Evolutionary conservation across 2,888 invertebrate species (phyloP).

Genomic region (Pinctada fucata): DNA sequence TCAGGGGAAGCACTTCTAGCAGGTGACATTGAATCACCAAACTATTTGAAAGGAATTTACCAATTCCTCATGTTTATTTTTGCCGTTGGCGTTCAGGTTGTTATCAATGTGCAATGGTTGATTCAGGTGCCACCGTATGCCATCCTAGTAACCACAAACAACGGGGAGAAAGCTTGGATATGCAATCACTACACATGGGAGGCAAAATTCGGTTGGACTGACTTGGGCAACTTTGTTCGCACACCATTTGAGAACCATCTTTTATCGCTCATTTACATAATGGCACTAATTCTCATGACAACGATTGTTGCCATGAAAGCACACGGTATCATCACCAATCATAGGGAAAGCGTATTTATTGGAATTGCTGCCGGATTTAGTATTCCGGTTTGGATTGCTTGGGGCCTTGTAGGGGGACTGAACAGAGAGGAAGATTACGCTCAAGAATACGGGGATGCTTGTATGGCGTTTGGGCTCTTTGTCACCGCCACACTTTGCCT

Average conservation of each 20-base stretch:
- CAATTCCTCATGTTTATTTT: slow-evolving; percentile 91
- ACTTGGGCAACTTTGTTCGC: slow-evolving; percentile 64
- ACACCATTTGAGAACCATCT: slow-evolving; percentile 79
- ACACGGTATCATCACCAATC: slow-evolving; percentile 91
- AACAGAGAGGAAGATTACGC: slow-evolving; percentile 64
- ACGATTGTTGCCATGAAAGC: slow-evolving; percentile 88
- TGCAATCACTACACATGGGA: slow-evolving; percentile 74
- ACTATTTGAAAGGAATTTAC: slow-evolving; percentile 94
- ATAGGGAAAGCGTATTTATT: slow-evolving; percentile 94
- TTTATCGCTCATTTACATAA: slow-evolving; percentile 88
- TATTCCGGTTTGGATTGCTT: slow-evolving; percentile 83
- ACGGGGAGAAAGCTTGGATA: slow-evolving; percentile 66
- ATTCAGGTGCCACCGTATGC: slow-evolving; percentile 74
- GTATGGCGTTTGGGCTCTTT: slow-evolving; percentile 92
- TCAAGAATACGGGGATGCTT: slow-evolving; percentile 79
- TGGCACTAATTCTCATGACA: slow-evolving; percentile 90
- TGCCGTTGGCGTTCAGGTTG: slow-evolving; percentile 86
- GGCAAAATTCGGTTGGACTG: slow-evolving; percentile 50
- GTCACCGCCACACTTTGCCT: slow-evolving; percentile 92
- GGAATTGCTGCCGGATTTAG: slow-evolving; percentile 91
- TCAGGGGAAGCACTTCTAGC: slow-evolving; percentile 75
- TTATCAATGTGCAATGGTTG: slow-evolving; percentile 76
- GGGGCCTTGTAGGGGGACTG: slow-evolving; percentile 82
- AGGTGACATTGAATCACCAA: slow-evolving; percentile 78
- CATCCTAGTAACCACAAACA: slow-evolving; percentile 63